phyloP scores from a whole-genome alignment of 2,888 invertebrate genomes.

The Hydrotaea diabolus region DNA sequence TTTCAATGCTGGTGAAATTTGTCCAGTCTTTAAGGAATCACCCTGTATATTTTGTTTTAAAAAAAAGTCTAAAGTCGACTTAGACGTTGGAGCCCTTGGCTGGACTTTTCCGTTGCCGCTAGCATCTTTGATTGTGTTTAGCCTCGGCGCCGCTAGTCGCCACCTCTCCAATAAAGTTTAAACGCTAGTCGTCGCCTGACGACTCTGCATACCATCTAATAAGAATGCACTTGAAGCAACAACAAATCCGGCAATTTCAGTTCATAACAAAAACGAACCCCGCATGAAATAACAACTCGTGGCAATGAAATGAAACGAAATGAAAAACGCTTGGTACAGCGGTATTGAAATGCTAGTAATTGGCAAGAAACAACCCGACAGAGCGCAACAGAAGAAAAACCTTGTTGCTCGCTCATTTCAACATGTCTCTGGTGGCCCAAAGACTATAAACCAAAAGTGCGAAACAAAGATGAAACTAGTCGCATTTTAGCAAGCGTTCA shows the following conservation, averaged over 20 bases:
- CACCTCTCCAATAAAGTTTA: too few relatives aligned
- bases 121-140: too few relatives aligned
- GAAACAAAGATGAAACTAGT: slow-evolving; percentile 75
- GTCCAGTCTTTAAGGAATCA: too few relatives aligned
- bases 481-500: slow-evolving; percentile 74
- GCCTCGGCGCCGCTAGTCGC: too few relatives aligned
- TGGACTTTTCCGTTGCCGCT: too few relatives aligned
- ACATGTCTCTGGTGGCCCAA: slow-evolving; percentile 7
- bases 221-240: neutral
- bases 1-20: too few relatives aligned
- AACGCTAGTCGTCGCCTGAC: too few relatives aligned
- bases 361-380: neutral
- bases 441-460: slow-evolving; percentile 65
- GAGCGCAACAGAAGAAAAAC: slow-evolving; percentile 29
- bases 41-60: too few relatives aligned
- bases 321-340: slow-evolving; percentile 45
- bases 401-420: slow-evolving; percentile 61
- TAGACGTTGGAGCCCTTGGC: too few relatives aligned
- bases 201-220: too few relatives aligned
- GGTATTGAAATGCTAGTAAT: neutral
- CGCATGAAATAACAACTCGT: neutral
- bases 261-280: slow-evolving; percentile 19
- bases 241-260: too few relatives aligned
- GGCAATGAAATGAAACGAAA: slow-evolving; percentile 32
- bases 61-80: too few relatives aligned